Base-by-base conservation (phyloP, 2,797 vertebrate species). In the Garrulus glandarius region DNA sequence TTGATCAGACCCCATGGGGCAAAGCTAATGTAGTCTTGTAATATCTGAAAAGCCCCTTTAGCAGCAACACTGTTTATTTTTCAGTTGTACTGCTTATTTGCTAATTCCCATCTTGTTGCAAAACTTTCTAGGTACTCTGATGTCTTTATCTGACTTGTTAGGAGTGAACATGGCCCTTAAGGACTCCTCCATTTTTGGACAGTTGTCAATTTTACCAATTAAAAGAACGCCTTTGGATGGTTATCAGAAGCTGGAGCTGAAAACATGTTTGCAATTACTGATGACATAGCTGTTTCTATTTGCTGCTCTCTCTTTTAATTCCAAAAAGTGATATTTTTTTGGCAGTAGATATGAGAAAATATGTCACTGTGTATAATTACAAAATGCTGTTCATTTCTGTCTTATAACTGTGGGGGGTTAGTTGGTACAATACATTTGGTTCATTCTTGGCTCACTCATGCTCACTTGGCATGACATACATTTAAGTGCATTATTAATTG, bases 281-380 rank as follows among this genome's bases (percentile, higher is more conserved):
- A 97, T 96, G 97, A 96, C 94, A 96, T 96, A 94, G 91, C 95
- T 94, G 65, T 95, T 97, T 97, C 93, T 96, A 92, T 96, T 97
- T 96, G 93, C 90, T 96, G 92, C 89, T 95, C 93, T 94, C 92
- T 94, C 88, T 95, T 95, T 96, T 93, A 96, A 96, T 97, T 97
- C 95, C 85, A 94, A 94, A 96, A 96, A 94, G 76, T 95, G 92
- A 18, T 93, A 89, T 96, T 95, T 92, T 95, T 93, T 96, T 97
- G 95, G 96, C 96, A 95, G 84, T 64, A 88, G 91, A 96, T 93
- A 94, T 94, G 87, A 96, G 96, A 93, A 97, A 96, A 97, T 82
- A 90, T 95, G 92, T 94, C 87, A 93, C 91, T 93, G 85, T 93
- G 81, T 83, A 44, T 96, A 95, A 97, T 96, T 96, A 80, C 68